Evolutionary conservation across 2,113 vertebrate species (phyloP).

Genomic region (Girardinichthys multiradiatus): DNA sequence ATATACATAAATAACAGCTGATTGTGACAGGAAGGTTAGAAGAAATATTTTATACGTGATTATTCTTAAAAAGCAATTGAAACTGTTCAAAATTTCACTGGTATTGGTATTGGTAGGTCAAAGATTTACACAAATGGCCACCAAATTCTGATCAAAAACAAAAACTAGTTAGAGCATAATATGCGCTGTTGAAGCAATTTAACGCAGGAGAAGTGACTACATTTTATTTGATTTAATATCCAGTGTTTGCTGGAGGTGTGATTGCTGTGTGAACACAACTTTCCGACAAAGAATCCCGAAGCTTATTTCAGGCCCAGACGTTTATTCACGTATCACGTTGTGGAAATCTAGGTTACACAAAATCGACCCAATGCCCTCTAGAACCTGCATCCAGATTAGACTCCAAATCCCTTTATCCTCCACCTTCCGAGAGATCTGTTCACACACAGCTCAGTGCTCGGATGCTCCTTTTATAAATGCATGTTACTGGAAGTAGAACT

Average conservation of each 20-base stretch:
- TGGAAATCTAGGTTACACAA: slow-evolving; percentile 49
- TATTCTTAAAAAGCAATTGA: too few relatives aligned
- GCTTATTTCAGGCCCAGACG: not conserved
- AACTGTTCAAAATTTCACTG: too few relatives aligned
- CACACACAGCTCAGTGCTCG: slow-evolving; percentile 1
- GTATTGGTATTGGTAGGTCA: too few relatives aligned
- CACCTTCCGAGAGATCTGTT: slow-evolving; percentile 30
- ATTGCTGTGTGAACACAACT: not conserved
- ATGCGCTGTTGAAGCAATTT: too few relatives aligned
- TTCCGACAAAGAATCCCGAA: slow-evolving; percentile 8
- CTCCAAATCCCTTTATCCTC: slow-evolving; percentile 48
- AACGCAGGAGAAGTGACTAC: too few relatives aligned
- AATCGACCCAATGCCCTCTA: slow-evolving; percentile 5
- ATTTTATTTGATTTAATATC: slow-evolving; percentile 37
- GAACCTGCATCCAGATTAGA: slow-evolving; percentile 49
- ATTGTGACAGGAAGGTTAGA: too few relatives aligned
- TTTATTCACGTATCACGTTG: slow-evolving; percentile 2
- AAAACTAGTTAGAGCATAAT: too few relatives aligned
- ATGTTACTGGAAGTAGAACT: not conserved
- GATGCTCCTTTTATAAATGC: not conserved
- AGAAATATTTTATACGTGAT: too few relatives aligned
- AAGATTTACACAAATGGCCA: too few relatives aligned
- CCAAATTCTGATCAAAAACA: too few relatives aligned
- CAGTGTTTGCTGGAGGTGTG: not conserved
- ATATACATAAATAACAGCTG: too few relatives aligned